Conservation (phyloP, 1,140 invertebrate species). For the Philopotamus ludificatus region DNA sequence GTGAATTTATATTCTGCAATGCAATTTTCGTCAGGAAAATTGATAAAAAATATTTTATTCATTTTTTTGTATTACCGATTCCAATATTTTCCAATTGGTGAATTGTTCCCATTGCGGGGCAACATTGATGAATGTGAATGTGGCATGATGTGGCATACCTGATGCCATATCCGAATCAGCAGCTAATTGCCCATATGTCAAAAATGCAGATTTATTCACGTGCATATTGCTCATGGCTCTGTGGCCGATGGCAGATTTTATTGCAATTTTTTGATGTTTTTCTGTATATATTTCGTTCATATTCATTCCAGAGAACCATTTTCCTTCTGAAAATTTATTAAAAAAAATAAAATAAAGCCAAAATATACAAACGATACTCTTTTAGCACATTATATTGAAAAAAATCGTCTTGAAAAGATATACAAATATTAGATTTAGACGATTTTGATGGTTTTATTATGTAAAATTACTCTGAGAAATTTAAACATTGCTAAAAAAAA, state of each 20-base stretch:
- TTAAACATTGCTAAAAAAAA: too few species aligned
- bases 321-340: too few species aligned
- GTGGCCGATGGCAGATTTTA: slow-evolving; percentile 45
- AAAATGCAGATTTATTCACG: slow-evolving; percentile 46
- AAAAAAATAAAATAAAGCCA: too few species aligned
- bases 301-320: slow-evolving; percentile 20
- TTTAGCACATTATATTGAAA: too few species aligned
- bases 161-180: slow-evolving; percentile 67
- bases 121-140: slow-evolving; percentile 66
- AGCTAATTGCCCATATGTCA: slow-evolving; percentile 66
- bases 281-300: slow-evolving; percentile 25
- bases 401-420: too few species aligned
- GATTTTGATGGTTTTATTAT: too few species aligned
- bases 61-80: slow-evolving; percentile 44
- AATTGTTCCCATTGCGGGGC: slow-evolving; percentile 67
- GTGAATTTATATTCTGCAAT: too few species aligned
- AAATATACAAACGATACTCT: too few species aligned
- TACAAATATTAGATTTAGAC: too few species aligned
- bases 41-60: background rate
- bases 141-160: slow-evolving; percentile 61
- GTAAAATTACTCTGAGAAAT: too few species aligned
- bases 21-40: too few species aligned
- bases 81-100: slow-evolving; percentile 62
- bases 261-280: slow-evolving; percentile 36
- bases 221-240: slow-evolving; percentile 46